A percentile compares a stretch with the other conserved stretches of the same genome.
Conservation (phyloP, 2,113 vertebrate genomes). For the human region DNA sequence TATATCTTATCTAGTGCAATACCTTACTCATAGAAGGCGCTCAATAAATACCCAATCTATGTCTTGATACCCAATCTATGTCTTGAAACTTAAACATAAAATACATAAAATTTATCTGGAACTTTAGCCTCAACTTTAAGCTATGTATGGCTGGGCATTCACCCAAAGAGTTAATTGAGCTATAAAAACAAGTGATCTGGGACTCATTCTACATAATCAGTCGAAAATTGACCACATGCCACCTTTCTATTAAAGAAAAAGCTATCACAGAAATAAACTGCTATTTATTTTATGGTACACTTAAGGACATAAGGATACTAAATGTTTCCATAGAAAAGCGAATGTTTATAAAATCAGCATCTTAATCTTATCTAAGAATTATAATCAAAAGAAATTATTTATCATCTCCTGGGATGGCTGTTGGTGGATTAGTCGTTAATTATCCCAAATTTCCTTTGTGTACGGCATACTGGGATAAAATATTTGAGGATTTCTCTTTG, state of each 20-base stretch:
- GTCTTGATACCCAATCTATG: not conserved
- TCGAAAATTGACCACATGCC: slow-evolving; percentile 23
- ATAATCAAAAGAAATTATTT: slow-evolving; percentile 41
- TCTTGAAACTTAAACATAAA: not conserved
- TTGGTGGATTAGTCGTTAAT: slow-evolving; percentile 39
- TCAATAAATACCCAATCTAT: not conserved
- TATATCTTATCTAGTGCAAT: not conserved
- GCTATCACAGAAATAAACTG: slow-evolving; percentile 42
- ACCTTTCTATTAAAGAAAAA: slow-evolving; percentile 43
- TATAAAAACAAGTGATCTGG: slow-evolving; percentile 41
- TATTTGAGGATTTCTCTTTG: not conserved
- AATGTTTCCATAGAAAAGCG: slow-evolving; percentile 31
- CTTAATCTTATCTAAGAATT: slow-evolving; percentile 31
- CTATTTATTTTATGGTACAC: slow-evolving; percentile 54
- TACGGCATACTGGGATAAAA: not conserved
- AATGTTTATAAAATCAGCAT: slow-evolving; percentile 32
- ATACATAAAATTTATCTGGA: not conserved
- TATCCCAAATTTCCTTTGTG: slow-evolving; percentile 31
- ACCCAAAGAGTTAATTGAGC: slow-evolving; percentile 43
- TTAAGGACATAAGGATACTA: not conserved
- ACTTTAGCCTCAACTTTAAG: not conserved
- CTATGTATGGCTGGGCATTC: not conserved
- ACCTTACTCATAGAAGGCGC: not conserved
- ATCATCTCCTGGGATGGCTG: not conserved
- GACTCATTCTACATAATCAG: slow-evolving; percentile 9